Base-by-base conservation (phyloP, 2,113 vertebrate genomes). In the Climacteris rufus region DNA sequence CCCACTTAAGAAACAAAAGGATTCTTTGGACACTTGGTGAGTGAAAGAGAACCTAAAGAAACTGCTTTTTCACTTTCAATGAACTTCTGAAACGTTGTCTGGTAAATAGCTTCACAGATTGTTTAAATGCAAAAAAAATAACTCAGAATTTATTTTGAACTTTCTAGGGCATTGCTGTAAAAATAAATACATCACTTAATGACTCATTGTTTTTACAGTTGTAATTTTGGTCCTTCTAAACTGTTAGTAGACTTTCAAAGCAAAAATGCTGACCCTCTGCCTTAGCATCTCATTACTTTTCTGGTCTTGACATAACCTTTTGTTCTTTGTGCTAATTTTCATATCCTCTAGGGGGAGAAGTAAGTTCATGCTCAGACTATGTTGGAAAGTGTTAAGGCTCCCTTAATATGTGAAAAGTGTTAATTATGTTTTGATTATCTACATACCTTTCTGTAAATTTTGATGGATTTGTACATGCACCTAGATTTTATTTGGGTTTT, bases 311-410 rank as follows among this genome's bases (percentile, higher is more conserved):
- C 35, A 5, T 35, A 9, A 53, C 31, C 14, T 70, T 37, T 1
- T 3, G 52, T 77, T 89, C 47, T 54, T 80, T 89, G 56, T 56
- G 50, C 22, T 89, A 15, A 74, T 64, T 82, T 87, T 86, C 44
- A 2, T 37, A 33, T 87, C 95, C 98, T 94, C 91, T 97, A 97
- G 97, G 85, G 96, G 96, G 96, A 95, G 96, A 24, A 92, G 28
- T 65, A 74, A 64, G 12, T 74, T 92, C 76, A 66, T 83, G 39
- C 23, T 86, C 22, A 50, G 19, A 39, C 39, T 25, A 1, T 14
- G 11, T 27, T 71, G 52, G 31, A 21, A 76, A 49, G 28, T 24
- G 23, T 35, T 50, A 52, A 42, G 18, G 2, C 45, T 86, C 7
- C 23, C 31, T 69, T 74, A 54, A 6, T n/a, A 25, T 6, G 21